Evolutionary conservation across 2,888 invertebrate genomes (phyloP).

Genomic region (Drosophila birchii): DNA sequence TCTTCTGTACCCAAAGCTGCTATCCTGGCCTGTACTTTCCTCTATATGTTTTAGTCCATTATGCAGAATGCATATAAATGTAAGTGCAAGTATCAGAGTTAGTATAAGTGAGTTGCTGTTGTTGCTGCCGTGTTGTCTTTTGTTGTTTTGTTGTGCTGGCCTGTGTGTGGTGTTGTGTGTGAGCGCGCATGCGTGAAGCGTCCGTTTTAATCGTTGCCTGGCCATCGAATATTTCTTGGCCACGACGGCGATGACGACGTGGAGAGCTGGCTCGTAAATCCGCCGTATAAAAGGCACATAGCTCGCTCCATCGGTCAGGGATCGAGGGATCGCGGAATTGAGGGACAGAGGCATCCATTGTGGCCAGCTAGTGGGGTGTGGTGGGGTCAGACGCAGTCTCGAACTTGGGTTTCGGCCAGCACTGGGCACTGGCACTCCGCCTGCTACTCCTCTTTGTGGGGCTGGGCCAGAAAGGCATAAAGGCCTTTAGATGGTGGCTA

Average conservation of each 20-base stretch:
- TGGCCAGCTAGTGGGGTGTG: constrained; percentile 49
- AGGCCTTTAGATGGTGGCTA: constrained; percentile 46
- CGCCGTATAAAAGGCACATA: constrained; percentile 77
- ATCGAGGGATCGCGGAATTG: constrained; percentile 10
- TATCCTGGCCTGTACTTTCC: constrained; percentile 27
- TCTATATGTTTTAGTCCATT: constrained; percentile 46
- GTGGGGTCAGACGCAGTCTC: constrained; percentile 40
- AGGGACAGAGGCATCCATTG: constrained; percentile 58
- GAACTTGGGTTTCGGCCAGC: constrained; percentile 26
- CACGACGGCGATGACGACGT: constrained; percentile 69
- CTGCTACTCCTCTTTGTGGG: constrained; percentile 16
- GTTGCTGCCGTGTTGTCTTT: constrained; percentile 30
- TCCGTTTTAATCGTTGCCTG: constrained; percentile 80
- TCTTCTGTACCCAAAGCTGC: background rate
- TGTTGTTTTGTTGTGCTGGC: constrained; percentile 4
- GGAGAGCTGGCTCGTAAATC: constrained; percentile 77
- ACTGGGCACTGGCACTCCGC: constrained; percentile 8
- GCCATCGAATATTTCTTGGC: constrained; percentile 78
- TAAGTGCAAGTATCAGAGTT: constrained; percentile 37
- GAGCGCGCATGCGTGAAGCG: constrained; percentile 82
- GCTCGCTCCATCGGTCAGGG: constrained; percentile 70
- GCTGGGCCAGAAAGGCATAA: constrained; percentile 26
- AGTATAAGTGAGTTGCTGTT: constrained; percentile 44
- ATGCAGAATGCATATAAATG: constrained; percentile 51
- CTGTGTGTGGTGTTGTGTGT: constrained; percentile 47